These are phyloP conservation scores for Apostichopus californicus DNA, from an alignment of 35 echinoderm and acorn worm species.

Conservation along the genomic window DNA sequence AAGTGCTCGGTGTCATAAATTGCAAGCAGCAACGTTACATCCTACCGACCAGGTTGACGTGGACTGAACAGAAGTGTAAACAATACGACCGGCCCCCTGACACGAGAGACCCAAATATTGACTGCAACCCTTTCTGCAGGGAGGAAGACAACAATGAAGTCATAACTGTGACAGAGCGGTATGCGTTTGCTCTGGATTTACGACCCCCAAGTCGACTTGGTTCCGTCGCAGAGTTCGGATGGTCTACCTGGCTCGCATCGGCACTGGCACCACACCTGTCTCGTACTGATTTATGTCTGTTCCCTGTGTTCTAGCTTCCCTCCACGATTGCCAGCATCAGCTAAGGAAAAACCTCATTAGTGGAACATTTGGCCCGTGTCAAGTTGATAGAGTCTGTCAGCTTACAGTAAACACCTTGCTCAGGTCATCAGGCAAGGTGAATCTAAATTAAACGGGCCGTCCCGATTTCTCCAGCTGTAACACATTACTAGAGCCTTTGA, in stretches of 20 bases:
- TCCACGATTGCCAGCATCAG: neutral
- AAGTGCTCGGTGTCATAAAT: constrained; percentile 49
- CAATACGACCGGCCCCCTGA: constrained; percentile 1
- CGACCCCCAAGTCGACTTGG: constrained; percentile 34
- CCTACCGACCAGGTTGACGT: constrained; percentile 20
- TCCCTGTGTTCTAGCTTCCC: constrained; percentile 9
- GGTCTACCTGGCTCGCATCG: constrained; percentile 43
- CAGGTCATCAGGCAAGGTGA: constrained; percentile 54
- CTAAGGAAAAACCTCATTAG: constrained; percentile 40
- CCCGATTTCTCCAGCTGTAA: constrained; percentile 59
- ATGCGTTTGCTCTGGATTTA: constrained; percentile 42
- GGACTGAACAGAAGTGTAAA: constrained; percentile 41
- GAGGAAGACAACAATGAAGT: constrained; percentile 30
- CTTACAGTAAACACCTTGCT: constrained; percentile 46
- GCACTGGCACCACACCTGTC: constrained; percentile 55
- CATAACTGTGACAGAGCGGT: constrained; percentile 58
- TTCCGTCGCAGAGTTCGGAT: constrained; percentile 11
- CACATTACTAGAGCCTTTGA: constrained; percentile 50
- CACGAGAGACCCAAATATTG: constrained; percentile 24
- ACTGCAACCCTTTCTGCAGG: constrained; percentile 37
- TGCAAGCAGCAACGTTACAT: neutral
- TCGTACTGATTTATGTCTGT: constrained; percentile 27
- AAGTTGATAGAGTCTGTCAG: constrained; percentile 54
- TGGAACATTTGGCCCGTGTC: constrained; percentile 56
- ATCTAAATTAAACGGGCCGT: constrained; percentile 56